phyloP scores from a whole-genome alignment of 2,888 invertebrate species.

The Rhingia campestris region DNA sequence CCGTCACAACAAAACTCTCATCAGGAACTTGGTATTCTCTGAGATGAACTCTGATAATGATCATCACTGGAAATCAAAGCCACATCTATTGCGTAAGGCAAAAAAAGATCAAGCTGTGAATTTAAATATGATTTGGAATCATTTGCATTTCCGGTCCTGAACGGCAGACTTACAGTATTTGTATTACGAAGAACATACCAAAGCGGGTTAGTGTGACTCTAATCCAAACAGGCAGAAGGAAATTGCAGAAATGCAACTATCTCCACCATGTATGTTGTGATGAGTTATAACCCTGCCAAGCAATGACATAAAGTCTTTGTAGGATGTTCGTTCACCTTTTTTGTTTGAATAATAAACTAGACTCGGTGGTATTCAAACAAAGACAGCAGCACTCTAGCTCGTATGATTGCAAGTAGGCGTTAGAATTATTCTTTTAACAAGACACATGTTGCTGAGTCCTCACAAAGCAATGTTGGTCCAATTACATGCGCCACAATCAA shows the following conservation, averaged over 20 bases:
- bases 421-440: constrained; percentile 16
- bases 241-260: constrained; percentile 57
- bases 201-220: constrained; percentile 45
- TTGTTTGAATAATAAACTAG: background rate
- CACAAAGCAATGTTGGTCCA: constrained; percentile 23
- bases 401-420: constrained; percentile 47
- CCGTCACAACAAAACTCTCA: background rate
- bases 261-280: constrained; percentile 16
- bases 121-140: constrained; percentile 70
- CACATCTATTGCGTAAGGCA: constrained; percentile 12
- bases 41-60: constrained; percentile 11
- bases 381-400: background rate
- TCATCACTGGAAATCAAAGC: constrained; percentile 50
- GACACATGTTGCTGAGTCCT: constrained; percentile 4
- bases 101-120: constrained; percentile 67
- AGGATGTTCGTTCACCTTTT: no score
- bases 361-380: constrained; percentile 6
- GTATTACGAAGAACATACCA: constrained; percentile 23
- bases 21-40: constrained; percentile 9
- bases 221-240: constrained; percentile 66
- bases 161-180: constrained; percentile 40
- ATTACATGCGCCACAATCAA: constrained; percentile 57
- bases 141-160: constrained; percentile 53
- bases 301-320: constrained; percentile 25
- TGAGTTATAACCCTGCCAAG: constrained; percentile 34